A percentile compares a stretch with the other conserved stretches of the same genome.
Conservation (phyloP, 2,888 invertebrate species). For the Himalopsyche kuldschensis region DNA sequence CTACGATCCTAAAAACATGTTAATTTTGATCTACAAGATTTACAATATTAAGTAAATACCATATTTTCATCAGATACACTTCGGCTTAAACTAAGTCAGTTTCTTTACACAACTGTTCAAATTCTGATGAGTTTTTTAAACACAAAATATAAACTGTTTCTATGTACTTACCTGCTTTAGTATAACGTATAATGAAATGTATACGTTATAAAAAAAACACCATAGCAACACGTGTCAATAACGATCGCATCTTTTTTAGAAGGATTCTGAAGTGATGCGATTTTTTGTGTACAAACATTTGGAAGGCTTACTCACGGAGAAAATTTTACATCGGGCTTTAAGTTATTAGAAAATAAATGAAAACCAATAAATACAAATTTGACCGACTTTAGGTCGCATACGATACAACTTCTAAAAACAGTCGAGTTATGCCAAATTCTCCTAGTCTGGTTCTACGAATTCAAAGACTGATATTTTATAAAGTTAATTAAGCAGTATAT, state of each 20-base stretch:
- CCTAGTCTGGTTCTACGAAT: neutral
- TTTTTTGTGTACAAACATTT: neutral
- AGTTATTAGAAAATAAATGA: neutral
- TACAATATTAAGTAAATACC: neutral
- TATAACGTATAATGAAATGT: neutral
- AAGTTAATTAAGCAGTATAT: too few species aligned
- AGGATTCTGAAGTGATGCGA: too few species aligned
- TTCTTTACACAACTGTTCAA: neutral
- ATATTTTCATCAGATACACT: neutral
- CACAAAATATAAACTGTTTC: neutral
- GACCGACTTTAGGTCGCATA: neutral
- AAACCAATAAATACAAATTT: neutral
- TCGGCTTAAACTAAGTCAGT: neutral
- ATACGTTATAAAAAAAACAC: neutral
- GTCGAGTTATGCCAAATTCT: neutral
- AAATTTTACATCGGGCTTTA: neutral
- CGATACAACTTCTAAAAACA: neutral
- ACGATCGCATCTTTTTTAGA: neutral
- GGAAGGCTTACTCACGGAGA: neutral
- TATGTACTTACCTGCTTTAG: neutral
- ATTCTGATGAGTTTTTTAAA: neutral
- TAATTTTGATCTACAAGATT: neutral
- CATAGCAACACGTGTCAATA: neutral
- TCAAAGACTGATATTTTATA: neutral
- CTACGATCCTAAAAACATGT: too few species aligned